Base-by-base conservation (phyloP, 2,888 invertebrate genomes). In the Trachelus tabidus region DNA sequence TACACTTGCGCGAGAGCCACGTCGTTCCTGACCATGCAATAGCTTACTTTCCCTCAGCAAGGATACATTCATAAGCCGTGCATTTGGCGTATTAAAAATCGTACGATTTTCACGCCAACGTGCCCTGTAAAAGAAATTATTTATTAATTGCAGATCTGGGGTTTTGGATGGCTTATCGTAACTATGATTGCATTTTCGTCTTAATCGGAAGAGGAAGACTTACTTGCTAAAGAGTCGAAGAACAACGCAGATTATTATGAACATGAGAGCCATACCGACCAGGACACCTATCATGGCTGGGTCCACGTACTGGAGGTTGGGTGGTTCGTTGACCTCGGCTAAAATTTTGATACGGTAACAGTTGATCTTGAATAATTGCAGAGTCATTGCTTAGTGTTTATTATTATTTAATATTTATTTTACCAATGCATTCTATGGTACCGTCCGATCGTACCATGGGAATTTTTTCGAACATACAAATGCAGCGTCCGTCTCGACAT, bases 71-170 rank as follows among this genome's bases (percentile, higher is more conserved):
- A 98, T 98, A 92, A 98, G 93, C 80, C 98, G 95, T 80, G 98
- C 97, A 92, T 98, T 98, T 37, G 98, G 97, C 76, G 98, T 98
- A 92, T 98, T 98, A 93, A 98, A 98, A 88, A 98, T 98, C 68
- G 97, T 97, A 35, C 98, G 94, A 91, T 97, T 97, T 88, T 98
- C 98, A 86, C 96, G 94, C 96, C 97, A 98, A 89, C 97, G 94
- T 40, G 98, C 98, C 91, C 98, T 98, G 93, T 23, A 9, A 34
- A 71, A 23, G 23, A 23, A 56, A 56, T 23, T 56, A 2, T 23
- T 56, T 56, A 56, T 56, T 15, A 56, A 56, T 56, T 56, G 23
- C 56, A 23, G 56, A 23, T 56, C 23, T 56, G 23, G 3, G 23
- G 9, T 23, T 56, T 9, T 23, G 2, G 23, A 56, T 9, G 2